phyloP scores from a whole-genome alignment of 2,113 vertebrate species.

The Laticauda colubrina region DNA sequence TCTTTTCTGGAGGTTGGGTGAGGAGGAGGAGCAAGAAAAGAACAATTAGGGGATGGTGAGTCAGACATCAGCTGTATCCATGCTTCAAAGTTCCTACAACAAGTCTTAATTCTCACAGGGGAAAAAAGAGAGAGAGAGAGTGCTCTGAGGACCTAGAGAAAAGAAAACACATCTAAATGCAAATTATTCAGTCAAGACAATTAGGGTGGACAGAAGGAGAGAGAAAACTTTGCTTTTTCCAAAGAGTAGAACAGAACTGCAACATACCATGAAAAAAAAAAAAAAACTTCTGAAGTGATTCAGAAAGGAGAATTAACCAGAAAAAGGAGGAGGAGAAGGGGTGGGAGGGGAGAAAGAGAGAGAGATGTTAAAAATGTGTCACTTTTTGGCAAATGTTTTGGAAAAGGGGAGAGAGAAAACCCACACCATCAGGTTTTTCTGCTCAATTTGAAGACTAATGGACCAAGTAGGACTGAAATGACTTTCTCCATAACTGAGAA shows the following conservation, averaged over 20 bases:
- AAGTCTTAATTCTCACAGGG: slow-evolving; percentile 42
- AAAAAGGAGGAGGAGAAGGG: background rate
- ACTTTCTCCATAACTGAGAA: background rate
- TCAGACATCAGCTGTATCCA: slow-evolving; percentile 23
- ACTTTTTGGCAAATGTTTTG: background rate
- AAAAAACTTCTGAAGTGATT: background rate
- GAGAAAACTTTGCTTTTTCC: slow-evolving; percentile 11
- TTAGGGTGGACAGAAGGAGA: slow-evolving; percentile 2
- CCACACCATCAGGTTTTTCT: accelerated
- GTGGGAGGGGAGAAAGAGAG: background rate
- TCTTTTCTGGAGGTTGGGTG: background rate
- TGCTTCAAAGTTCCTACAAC: slow-evolving; percentile 44
- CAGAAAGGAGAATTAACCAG: background rate
- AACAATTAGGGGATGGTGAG: slow-evolving; percentile 21
- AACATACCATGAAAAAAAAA: slow-evolving; percentile 19
- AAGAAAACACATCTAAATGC: slow-evolving; percentile 38
- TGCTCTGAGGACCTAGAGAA: background rate
- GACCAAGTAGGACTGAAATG: background rate
- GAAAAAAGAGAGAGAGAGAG: background rate
- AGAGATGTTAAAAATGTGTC: background rate
- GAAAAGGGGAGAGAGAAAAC: background rate
- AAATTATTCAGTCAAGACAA: slow-evolving; percentile 45
- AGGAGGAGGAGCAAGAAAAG: slow-evolving; percentile 13
- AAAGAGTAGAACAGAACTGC: background rate
- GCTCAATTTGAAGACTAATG: background rate